These are phyloP conservation scores for Coregonus suidteri DNA, from an alignment of 2,797 vertebrate species.

Conservation along the genomic window DNA sequence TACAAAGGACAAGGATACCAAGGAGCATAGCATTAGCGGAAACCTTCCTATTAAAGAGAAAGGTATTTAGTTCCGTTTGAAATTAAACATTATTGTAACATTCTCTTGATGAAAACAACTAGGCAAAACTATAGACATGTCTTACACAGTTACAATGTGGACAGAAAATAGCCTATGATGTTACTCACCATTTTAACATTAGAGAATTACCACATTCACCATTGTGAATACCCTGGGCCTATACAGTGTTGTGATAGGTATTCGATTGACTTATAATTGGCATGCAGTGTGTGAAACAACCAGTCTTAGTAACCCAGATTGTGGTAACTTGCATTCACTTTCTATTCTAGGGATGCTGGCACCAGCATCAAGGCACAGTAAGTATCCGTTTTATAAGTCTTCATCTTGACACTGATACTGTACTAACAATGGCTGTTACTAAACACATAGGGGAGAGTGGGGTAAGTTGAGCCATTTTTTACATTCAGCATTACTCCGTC, in stretches of 20 bases:
- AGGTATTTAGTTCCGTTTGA: neutral
- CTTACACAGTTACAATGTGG: no score
- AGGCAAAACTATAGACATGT: no score
- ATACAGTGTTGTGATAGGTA: neutral
- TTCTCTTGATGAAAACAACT: neutral
- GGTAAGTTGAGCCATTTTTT: no score
- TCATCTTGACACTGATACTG: neutral
- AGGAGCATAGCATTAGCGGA: no score
- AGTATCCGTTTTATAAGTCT: conserved; percentile 6
- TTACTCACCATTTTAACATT: no score
- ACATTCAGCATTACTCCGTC: no score
- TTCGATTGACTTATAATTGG: neutral
- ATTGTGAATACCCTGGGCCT: neutral
- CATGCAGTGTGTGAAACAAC: no score
- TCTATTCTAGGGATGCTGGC: conserved; percentile 32
- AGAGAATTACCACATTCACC: neutral
- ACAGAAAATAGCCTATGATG: no score
- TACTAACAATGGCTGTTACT: neutral
- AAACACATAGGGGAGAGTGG: neutral
- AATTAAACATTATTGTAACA: neutral
- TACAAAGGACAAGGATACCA: no score
- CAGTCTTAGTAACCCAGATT: neutral
- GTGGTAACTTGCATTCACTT: neutral
- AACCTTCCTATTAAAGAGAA: no score
- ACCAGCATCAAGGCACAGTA: conserved; percentile 24